Evolutionary conservation across 2,888 invertebrate species (phyloP), one percentile per base, ranked within the genome.

Genomic region (Ophion obscuratus): DNA sequence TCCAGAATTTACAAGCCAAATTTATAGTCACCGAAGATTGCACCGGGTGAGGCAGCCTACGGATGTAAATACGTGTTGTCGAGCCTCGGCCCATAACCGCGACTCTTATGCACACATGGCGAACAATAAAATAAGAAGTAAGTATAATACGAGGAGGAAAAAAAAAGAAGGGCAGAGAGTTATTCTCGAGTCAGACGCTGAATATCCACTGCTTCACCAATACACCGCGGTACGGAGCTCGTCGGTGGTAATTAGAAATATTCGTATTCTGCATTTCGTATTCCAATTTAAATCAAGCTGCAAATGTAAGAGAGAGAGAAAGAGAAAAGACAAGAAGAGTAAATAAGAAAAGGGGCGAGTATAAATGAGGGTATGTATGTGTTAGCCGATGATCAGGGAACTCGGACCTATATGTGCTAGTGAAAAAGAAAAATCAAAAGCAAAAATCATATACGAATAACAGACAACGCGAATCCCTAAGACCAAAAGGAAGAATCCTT

Each of bases 261-360:
- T 88, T 90, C 89, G 87, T 87, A 88, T 87, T 87, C 84, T 74
- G 86, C 83, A 88, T 88, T 87, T 89, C 87, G 89, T 90, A 91
- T 92, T 93, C 91, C 92, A 92, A 91, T 92, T 92, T 91, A 92
- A 91, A 92, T 92, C 91, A 91, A 90, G 88, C 83, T 87, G 87
- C 86, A 85, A 85, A 76, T 84, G 81, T 87, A 86, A 85, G 87
- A 84, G 78, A 80, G 78, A 80, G 82, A 78, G 80, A 14, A 57
- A 53, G 62, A 75, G 47, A 73, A 84, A 61, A 81, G 61, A 57
- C 78, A 77, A 64, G 84, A 86, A 80, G 79, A 44, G 75, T 36
- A 75, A 83, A 76, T 61, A 79, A 85, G 76, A 84, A 76, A 83
- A 85, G 87, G 77, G 81, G 80, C 76, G 77, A 64, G 74, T 53